Evolutionary conservation across 64 coral and sea anemone genomes (phyloP).

Genomic region (Platygyra sinensis): DNA sequence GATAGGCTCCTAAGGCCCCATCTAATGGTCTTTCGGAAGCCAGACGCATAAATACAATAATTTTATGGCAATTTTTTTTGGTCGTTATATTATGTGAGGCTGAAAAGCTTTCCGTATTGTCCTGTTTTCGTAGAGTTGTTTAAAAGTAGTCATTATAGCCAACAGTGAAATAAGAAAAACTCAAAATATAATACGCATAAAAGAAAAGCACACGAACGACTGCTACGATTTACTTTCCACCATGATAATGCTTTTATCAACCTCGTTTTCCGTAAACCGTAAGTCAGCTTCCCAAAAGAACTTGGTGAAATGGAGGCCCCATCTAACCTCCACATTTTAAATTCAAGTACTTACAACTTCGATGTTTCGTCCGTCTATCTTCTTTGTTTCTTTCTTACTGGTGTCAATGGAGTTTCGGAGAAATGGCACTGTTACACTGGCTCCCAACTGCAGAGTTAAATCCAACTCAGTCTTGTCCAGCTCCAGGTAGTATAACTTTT

Average conservation of each 20-base stretch:
- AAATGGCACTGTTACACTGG: not conserved
- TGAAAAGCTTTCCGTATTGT: not conserved
- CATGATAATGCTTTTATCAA: constrained; percentile 7
- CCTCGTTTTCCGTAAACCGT: constrained; percentile 11
- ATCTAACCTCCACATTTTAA: not conserved
- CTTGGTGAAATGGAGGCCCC: not conserved
- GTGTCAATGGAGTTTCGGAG: not conserved
- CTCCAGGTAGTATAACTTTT: not conserved
- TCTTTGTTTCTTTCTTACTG: not conserved
- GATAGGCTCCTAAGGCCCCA: no score
- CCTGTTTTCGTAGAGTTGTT: constrained; percentile 3
- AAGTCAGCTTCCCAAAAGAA: not conserved
- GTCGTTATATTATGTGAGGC: not conserved
- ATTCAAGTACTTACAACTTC: not conserved
- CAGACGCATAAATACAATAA: no score
- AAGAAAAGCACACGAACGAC: not conserved
- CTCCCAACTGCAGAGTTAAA: not conserved
- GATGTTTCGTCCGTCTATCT: not conserved
- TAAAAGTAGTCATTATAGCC: not conserved
- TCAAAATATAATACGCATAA: not conserved
- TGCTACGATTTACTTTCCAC: not conserved
- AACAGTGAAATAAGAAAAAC: not conserved
- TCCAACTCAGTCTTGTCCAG: not conserved
- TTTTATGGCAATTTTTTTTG: not conserved
- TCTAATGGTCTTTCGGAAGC: no score